Conservation (phyloP, 2,888 invertebrate species). For the Tortrix viridana region DNA sequence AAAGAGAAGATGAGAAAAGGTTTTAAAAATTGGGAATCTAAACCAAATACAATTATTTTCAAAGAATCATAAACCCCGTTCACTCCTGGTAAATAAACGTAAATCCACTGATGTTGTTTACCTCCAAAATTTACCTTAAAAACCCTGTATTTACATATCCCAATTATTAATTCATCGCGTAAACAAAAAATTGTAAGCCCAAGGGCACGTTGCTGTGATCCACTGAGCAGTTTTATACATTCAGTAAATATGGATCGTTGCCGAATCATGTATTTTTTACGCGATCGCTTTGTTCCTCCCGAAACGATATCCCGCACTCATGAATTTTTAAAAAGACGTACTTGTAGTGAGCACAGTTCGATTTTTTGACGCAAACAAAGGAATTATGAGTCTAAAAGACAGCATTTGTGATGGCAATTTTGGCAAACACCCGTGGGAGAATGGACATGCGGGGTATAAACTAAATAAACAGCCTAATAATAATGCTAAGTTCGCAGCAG, state of each 20-base stretch:
- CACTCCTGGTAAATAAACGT: not conserved
- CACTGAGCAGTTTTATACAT: slow-evolving; percentile 9
- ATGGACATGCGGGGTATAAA: slow-evolving; percentile 3
- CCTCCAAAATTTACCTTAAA: not conserved
- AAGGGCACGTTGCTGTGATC: slow-evolving; percentile 2
- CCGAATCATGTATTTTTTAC: slow-evolving; percentile 33
- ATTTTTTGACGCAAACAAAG: slow-evolving; percentile 19
- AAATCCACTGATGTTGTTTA: not conserved
- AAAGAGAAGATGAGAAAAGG: too few relatives aligned
- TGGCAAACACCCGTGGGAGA: slow-evolving; percentile 13
- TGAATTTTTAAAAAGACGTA: slow-evolving; percentile 35
- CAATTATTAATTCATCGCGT: slow-evolving; percentile 11
- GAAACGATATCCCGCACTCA: slow-evolving; percentile 29
- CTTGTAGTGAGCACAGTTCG: slow-evolving; percentile 20
- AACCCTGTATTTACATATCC: slow-evolving; percentile 9
- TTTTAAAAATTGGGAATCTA: too few relatives aligned
- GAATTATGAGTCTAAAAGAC: slow-evolving; percentile 16
- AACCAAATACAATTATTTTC: too few relatives aligned
- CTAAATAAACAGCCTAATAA: slow-evolving; percentile 13
- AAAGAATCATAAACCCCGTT: not conserved
- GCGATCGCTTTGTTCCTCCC: slow-evolving; percentile 31
- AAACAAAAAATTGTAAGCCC: slow-evolving; percentile 3
- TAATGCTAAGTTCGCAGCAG: not conserved
- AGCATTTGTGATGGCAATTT: slow-evolving; percentile 11
- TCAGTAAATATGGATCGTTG: slow-evolving; percentile 27